Evolutionary conservation across 2,888 invertebrate genomes (phyloP), one percentile per base, ranked within the genome.

Genomic region (Pegoplata infirma): DNA sequence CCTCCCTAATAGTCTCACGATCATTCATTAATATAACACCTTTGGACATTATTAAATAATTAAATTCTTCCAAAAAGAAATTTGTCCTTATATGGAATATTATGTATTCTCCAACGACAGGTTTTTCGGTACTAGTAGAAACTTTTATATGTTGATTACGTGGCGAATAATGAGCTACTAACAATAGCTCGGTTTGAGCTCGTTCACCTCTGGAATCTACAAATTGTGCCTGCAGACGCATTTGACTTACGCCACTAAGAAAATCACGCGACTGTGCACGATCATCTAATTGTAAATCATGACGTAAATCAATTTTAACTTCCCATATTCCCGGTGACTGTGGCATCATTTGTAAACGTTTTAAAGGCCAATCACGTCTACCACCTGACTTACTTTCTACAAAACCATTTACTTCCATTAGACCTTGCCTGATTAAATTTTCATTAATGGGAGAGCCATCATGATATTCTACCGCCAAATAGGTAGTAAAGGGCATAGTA

Each of bases 51-150:
- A 98, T 94, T 77, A 98, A 91, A 85, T 98, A 98, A 87, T 95
- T 96, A 90, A 98, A 97, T 46, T 93, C 91, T 78, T 97, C 96
- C 86, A 98, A 93, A 90, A 93, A 96, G 89, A 95, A 97, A 89
- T 98, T 98, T 73, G 96, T 95, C 83, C 96, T 93, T 21, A 98
- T 96, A 87, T 98, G 98, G 88, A 98, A 95, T 72, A 98, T 94
- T 84, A 98, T 95, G 88, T 97, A 98, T 88, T 98, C 96, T 28
- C 98, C 98, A 14, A 98, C 97, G 92, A 95, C 90, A 0, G 97
- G 95, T 64, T 93, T 91, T 10, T 92, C 92, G 0, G 98, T 98
- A 79, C 95, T 96, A 1, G 98, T 97, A 5, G 93, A 91, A 1
- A 83, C 93, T 86, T 96, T 94, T 8, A 98, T 93, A 86, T 97